Base-by-base conservation (phyloP, 2,888 invertebrate species). In the Eristalinus sepulchralis region DNA sequence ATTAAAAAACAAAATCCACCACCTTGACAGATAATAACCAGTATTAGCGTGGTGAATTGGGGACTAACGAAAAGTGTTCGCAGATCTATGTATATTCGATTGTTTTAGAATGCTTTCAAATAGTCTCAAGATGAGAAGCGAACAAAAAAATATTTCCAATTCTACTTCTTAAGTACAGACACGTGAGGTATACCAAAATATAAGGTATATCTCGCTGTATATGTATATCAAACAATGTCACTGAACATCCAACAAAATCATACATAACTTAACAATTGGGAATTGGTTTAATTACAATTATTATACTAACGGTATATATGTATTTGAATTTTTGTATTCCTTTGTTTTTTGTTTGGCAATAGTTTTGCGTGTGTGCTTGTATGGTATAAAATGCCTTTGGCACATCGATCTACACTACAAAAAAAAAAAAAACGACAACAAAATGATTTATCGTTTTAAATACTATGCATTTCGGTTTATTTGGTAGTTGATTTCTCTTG, bases 351-450 rank as follows among this genome's bases (percentile, higher is more conserved):
- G 13, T 73, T 75, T 57, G 60, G 55, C 53, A 31, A 36, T 62
- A 62, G 39, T 81, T 22, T 55, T 13, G n/a, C 39, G 36, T n/a
- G n/a, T n/a, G n/a, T n/a, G n/a, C n/a, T 39, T 13, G 39, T 39
- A 3, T 67, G 81, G 55, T 68, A 81, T 53, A 77, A 76, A 47
- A 81, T 75, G 71, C 57, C 67, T 71, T 82, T 82, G 85, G 85
- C 82, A 85, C 77, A 57, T 24, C 33, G 66, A 71, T 79, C 31
- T 57, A 64, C 17, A n/a, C 22, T 4, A 39, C n/a, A 39, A 39
- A 39, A 39, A 10, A 11, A 11, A 55, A 22, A 34, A 34, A 20
- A 67, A 62, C 9, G 36, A 68, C 24, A 36, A 34, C 68, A 53
- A 63, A 59, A 17, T 27, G n/a, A n/a, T 33, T 17, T 13, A 11